Percentiles rank a stretch among this genome's conserved stretches.
Evolutionary conservation across 2,797 vertebrate species (phyloP).

Genomic region (Naso thynnoides): DNA sequence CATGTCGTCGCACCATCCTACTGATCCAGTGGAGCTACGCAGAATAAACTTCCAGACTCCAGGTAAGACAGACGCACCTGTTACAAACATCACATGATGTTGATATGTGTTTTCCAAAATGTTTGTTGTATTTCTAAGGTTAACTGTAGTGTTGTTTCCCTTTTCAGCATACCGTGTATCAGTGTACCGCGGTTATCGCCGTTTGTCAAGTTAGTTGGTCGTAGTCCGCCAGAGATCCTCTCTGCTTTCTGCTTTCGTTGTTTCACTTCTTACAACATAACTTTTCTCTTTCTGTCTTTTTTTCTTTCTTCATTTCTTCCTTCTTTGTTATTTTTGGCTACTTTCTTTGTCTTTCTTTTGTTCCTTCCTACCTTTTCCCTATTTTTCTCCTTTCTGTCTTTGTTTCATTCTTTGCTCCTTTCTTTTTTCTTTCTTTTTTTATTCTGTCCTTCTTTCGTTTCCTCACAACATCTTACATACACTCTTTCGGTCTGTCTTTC

Average conservation of each 20-base stretch:
- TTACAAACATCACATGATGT: conserved; percentile 1
- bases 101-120: conserved; percentile 5
- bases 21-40: conserved; percentile 96
- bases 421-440: conserved; percentile 40
- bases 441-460: not conserved
- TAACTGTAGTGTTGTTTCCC: conserved; percentile 82
- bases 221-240: conserved; percentile 72
- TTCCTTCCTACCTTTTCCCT: no score
- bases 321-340: no score
- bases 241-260: conserved; percentile 82
- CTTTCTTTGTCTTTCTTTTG: no score
- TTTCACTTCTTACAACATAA: conserved; percentile 61
- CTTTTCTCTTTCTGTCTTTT: conserved; percentile 52
- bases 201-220: conserved; percentile 94
- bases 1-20: conserved; percentile 96
- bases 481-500: conserved; percentile 28
- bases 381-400: no score
- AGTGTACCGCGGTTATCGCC: conserved; percentile 95
- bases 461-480: no score
- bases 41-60: conserved; percentile 99
- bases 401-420: no score
- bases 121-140: conserved; percentile 49
- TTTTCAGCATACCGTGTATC: conserved; percentile 93
- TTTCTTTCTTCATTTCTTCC: conserved; percentile 63
- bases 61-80: conserved; percentile 82